Base-by-base conservation (phyloP, 1,140 invertebrate species). In the Drosophila seguyi region DNA sequence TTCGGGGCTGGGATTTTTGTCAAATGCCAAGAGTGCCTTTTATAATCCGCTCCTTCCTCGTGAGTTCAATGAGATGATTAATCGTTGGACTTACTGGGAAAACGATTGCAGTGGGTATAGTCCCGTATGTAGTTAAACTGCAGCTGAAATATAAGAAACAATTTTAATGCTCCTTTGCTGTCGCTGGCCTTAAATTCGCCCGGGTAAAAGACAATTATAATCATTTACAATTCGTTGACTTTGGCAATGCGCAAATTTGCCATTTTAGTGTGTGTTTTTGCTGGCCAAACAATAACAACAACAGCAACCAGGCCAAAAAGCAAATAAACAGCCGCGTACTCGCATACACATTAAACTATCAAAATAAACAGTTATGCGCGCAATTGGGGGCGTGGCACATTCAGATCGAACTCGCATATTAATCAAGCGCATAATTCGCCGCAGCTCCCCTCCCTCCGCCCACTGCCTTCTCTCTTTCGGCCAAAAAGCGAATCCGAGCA, bases 191-290 rank as follows among this genome's bases (percentile, higher is more conserved):
- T 73, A 57, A 83, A 84, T 74, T 87, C 66, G 50, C 53, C 48
- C 75, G 56, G 57, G 60, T 52, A 75, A 66, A 87, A 79, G 81
- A 65, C 82, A 79, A 78, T 83, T 74, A 90, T 82, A 87, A 87
- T 90, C 82, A 85, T 87, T 87, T 86, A 85, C 84, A 88, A 90
- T 86, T 90, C 85, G 85, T 71, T 90, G 86, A 66, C 69, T 87
- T 87, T 87, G 82, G 82, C 79, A 39, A 44, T 87, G 75, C 55
- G 76, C 83, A 88, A 87, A 83, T 86, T 86, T 86, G 79, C 73
- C 76, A 77, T 75, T 85, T 86, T 75, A 61, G 65, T 65, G 59
- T 65, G 59, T 67, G 66, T 69, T 55, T 55, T 69, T 69, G 62
- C 62, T 69, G 62, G 66, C 47, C 47, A 69, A 82, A 77, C 41